Percentiles rank a stretch among this genome's conserved stretches.
Conservation (phyloP, 2,888 invertebrate species). For the Amorpha juglandis region DNA sequence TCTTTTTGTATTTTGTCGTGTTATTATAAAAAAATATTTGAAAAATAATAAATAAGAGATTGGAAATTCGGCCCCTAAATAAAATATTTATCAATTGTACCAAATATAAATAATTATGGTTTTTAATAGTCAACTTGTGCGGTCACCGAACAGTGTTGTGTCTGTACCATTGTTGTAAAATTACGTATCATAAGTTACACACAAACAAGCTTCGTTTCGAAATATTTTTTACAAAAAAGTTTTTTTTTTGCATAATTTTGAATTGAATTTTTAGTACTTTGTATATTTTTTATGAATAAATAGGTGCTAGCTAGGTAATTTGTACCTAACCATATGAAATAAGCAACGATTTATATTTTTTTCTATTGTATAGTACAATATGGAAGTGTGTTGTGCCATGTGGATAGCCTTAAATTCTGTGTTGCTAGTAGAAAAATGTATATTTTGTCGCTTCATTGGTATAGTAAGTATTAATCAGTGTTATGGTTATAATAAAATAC, state of each 20-base stretch:
- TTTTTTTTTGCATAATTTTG: constrained; percentile 16
- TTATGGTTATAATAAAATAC: too few species aligned
- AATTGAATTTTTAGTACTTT: constrained; percentile 44
- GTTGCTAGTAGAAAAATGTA: constrained; percentile 26
- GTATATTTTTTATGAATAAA: constrained; percentile 54
- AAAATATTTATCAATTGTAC: too few species aligned
- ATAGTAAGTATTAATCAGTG: too few species aligned
- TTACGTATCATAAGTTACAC: constrained; percentile 6
- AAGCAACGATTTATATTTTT: constrained; percentile 45
- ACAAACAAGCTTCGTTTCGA: constrained; percentile 11
- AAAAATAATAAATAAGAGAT: too few species aligned
- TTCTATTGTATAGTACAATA: constrained; percentile 60
- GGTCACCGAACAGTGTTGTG: neutral
- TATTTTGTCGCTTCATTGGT: neutral
- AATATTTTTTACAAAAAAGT: constrained; percentile 10
- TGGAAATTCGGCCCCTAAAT: too few species aligned
- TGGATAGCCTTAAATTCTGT: constrained; percentile 20
- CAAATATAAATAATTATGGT: too few species aligned
- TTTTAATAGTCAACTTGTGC: too few species aligned
- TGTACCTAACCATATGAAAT: constrained; percentile 39
- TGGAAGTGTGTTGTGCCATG: constrained; percentile 59
- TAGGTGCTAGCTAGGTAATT: constrained; percentile 61
- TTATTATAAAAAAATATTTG: too few species aligned
- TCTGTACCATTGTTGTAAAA: constrained; percentile 12
- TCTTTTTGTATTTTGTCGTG: too few species aligned